A percentile compares a stretch with the other conserved stretches of the same genome.
phyloP scores from a whole-genome alignment of 2,888 invertebrate genomes.

The Strigamia maritima region DNA sequence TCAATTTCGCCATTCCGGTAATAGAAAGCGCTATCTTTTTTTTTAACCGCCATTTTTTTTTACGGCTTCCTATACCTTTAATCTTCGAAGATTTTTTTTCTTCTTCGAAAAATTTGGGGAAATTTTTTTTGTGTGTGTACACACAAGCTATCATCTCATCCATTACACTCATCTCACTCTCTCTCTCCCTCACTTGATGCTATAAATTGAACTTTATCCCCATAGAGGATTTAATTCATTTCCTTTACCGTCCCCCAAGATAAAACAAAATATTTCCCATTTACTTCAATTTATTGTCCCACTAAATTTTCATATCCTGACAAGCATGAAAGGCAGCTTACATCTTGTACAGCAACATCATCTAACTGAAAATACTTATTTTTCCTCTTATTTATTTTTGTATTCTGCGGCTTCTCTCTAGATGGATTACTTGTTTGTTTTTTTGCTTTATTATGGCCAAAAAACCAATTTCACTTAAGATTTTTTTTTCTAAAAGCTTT shows the following conservation, averaged over 20 bases:
- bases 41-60: neutral
- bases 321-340: neutral
- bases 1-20: neutral
- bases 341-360: neutral
- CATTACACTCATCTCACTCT: neutral
- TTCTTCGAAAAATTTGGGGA: neutral
- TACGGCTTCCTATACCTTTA: neutral
- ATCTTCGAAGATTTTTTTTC: neutral
- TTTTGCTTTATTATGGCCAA: too few relatives aligned
- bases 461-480: too few relatives aligned
- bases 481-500: too few relatives aligned
- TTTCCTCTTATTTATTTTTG: neutral
- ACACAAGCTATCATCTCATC: constrained; percentile 25
- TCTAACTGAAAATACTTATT: neutral
- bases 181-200: neutral
- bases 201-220: constrained; percentile 32
- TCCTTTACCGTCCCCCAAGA: neutral
- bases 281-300: constrained; percentile 13
- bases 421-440: too few relatives aligned
- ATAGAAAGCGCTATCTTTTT: neutral
- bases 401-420: too few relatives aligned
- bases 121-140: neutral
- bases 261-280: constrained; percentile 24
- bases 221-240: constrained; percentile 31
- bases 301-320: constrained; percentile 18